phyloP scores from a whole-genome alignment of 2,888 invertebrate species.

The Lobophora halterata region DNA sequence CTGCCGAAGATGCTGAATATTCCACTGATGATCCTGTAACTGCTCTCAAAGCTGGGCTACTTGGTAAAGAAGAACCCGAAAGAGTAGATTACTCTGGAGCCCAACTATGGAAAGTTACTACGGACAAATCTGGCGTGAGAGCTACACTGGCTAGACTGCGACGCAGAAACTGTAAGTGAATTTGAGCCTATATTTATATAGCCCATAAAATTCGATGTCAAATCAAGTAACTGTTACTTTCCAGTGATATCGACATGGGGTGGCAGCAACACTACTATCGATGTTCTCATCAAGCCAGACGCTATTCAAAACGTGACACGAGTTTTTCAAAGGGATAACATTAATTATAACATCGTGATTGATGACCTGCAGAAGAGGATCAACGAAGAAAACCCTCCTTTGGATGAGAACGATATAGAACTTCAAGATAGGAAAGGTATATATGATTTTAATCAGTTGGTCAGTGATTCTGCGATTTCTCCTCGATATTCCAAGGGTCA shows the following conservation, averaged over 20 bases:
- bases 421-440: constrained; percentile 86
- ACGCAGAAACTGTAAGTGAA: constrained; percentile 63
- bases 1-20: constrained; percentile 29
- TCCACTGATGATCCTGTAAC: constrained; percentile 31
- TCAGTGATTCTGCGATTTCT: constrained; percentile 6
- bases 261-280: constrained; percentile 82
- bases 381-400: constrained; percentile 88
- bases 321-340: constrained; percentile 81
- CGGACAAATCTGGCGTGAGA: constrained; percentile 70
- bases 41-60: constrained; percentile 29
- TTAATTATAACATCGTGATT: constrained; percentile 86
- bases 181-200: not conserved
- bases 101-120: constrained; percentile 86
- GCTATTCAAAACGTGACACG: constrained; percentile 83
- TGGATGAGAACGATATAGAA: constrained; percentile 83
- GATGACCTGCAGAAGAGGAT: constrained; percentile 89
- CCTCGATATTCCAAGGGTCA: constrained; percentile 61
- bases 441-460: constrained; percentile 28
- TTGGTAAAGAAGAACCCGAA: constrained; percentile 37
- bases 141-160: constrained; percentile 52
- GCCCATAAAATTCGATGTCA: not conserved
- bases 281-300: constrained; percentile 86
- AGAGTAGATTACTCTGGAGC: constrained; percentile 86
- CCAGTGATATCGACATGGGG: constrained; percentile 84
- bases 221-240: constrained; percentile 27